A percentile compares a stretch with the other conserved stretches of the same genome.
Conservation (phyloP, 30 jellyfish, hydroid and myxozoan species). For the Cassiopea xamachana region DNA sequence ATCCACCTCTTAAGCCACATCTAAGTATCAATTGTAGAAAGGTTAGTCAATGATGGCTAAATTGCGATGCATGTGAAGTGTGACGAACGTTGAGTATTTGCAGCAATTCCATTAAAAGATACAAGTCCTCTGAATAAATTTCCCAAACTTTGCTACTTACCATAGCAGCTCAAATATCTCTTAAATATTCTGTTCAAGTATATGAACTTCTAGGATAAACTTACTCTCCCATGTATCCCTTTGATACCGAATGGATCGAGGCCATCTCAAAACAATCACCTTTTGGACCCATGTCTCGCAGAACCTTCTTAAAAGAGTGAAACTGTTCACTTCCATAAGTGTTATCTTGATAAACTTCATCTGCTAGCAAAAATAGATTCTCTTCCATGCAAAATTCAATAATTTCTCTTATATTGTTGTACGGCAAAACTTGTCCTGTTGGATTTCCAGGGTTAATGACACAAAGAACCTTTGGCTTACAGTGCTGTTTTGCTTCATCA, state of each 20-base stretch:
- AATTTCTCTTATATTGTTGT: constrained; percentile 83
- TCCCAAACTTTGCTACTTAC: too few relatives aligned
- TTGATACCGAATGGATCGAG: constrained; percentile 97
- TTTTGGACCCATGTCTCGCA: constrained; percentile 88
- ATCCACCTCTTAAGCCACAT: constrained; percentile 99
- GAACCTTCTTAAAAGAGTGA: constrained; percentile 94
- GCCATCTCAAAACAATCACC: constrained; percentile 88
- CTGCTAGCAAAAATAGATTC: constrained; percentile 88
- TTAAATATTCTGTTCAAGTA: background rate
- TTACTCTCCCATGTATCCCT: constrained; percentile 99
- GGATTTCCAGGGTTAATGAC: constrained; percentile 99
- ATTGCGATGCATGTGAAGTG: too few relatives aligned
- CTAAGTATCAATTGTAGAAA: constrained; percentile 17
- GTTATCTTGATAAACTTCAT: constrained; percentile 98
- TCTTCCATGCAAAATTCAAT: constrained; percentile 90
- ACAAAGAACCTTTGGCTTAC: constrained; percentile 83
- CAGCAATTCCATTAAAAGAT: too few relatives aligned
- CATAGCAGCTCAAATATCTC: too few relatives aligned
- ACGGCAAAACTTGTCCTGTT: constrained; percentile 98
- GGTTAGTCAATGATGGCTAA: too few relatives aligned
- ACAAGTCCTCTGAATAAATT: too few relatives aligned
- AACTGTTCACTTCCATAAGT: constrained; percentile 81
- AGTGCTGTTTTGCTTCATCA: constrained; percentile 76
- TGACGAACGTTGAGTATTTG: too few relatives aligned
- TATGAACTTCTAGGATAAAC: background rate